Conservation (phyloP, 2,888 invertebrate genomes). For the Eupithecia dodoneata region DNA sequence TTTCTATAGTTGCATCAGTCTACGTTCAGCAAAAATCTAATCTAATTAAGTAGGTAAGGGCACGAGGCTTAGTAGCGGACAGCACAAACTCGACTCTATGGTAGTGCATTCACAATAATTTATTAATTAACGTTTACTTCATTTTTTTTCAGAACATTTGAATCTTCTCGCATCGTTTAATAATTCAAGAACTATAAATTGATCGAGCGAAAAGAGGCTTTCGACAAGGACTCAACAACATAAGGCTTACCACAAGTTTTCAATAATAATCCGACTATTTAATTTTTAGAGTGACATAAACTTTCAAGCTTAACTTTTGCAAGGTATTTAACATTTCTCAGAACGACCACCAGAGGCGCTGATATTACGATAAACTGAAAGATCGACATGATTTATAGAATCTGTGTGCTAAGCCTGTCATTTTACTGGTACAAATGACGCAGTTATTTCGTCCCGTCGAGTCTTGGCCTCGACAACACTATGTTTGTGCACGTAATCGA, state of each 20-base stretch:
- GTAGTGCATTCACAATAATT: slow-evolving; percentile 68
- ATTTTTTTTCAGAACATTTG: slow-evolving; percentile 1
- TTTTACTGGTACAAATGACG: neutral
- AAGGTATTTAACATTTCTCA: neutral
- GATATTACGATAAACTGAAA: neutral
- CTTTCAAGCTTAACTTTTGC: neutral
- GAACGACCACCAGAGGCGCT: neutral
- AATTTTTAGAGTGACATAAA: neutral
- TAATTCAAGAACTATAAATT: neutral
- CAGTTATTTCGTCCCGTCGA: neutral
- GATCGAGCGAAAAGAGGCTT: neutral
- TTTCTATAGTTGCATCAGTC: slow-evolving; percentile 59
- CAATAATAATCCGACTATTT: neutral
- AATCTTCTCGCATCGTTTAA: neutral
- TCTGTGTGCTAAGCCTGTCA: neutral
- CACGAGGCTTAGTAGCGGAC: slow-evolving; percentile 68
- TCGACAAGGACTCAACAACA: neutral
- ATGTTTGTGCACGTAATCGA: neutral
- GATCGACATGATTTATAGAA: neutral
- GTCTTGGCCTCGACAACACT: neutral
- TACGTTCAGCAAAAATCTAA: slow-evolving; percentile 57
- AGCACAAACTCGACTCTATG: slow-evolving; percentile 56
- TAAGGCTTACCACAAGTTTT: slow-evolving; percentile 2
- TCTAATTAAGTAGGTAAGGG: slow-evolving; percentile 57
- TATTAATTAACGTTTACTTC: slow-evolving; percentile 6